Evolutionary conservation across 1,140 invertebrate genomes (phyloP).

Genomic region (Drosophila equinoxialis): DNA sequence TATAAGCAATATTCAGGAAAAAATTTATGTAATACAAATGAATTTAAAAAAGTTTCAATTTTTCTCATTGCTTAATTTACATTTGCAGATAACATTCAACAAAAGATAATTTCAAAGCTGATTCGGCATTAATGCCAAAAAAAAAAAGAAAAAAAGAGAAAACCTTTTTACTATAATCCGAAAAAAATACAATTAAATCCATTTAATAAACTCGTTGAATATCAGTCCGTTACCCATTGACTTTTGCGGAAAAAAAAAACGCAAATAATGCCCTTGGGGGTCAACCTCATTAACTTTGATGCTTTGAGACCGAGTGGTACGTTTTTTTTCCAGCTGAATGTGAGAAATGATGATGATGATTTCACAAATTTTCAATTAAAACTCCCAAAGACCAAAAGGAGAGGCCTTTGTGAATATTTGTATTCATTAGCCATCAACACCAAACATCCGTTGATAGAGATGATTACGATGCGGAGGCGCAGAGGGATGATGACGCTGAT

Average conservation of each 20-base stretch:
- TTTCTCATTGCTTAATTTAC: neutral
- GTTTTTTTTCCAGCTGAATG: conserved; percentile 23
- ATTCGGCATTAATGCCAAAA: conserved; percentile 15
- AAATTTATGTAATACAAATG: neutral
- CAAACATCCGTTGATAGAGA: conserved; percentile 24
- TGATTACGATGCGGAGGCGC: conserved; percentile 26
- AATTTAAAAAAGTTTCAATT: neutral
- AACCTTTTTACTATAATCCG: conserved; percentile 12
- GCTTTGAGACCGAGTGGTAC: conserved; percentile 59
- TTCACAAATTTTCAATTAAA: conserved; percentile 69
- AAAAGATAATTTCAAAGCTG: conserved; percentile 3
- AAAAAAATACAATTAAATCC: conserved; percentile 69
- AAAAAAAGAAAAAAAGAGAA: conserved; percentile 14
- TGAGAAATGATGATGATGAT: conserved; percentile 27
- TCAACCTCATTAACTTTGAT: conserved; percentile 33
- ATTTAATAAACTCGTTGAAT: conserved; percentile 76
- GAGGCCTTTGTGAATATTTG: conserved; percentile 51
- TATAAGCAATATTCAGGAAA: too few species aligned
- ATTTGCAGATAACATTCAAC: neutral
- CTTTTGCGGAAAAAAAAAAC: conserved; percentile 21
- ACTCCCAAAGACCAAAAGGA: conserved; percentile 16
- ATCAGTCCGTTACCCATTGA: conserved; percentile 20
- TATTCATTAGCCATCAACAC: conserved; percentile 65
- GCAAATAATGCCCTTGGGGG: conserved; percentile 63
- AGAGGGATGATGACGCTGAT: neutral